phyloP scores from a whole-genome alignment of 2,113 vertebrate genomes.

The Brachyistius frenatus region DNA sequence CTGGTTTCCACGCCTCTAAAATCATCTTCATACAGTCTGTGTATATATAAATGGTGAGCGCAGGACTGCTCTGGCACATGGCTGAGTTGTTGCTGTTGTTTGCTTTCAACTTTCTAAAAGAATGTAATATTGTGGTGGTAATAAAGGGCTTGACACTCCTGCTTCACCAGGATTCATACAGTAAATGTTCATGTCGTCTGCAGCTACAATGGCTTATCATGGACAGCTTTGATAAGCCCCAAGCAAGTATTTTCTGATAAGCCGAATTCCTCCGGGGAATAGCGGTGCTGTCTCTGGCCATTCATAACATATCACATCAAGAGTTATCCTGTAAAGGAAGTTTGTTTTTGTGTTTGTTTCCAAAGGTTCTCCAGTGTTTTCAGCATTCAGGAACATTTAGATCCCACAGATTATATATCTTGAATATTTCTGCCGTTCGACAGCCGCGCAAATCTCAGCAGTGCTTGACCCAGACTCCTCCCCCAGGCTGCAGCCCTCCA shows the following conservation, averaged over 20 bases:
- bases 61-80: background rate
- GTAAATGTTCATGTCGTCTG: conserved; percentile 9
- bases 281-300: background rate
- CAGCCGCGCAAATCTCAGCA: background rate
- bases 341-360: background rate
- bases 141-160: background rate
- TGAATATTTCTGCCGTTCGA: conserved; percentile 7
- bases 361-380: background rate
- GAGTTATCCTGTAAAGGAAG: background rate
- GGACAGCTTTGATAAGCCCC: conserved; percentile 3
- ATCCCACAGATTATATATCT: background rate
- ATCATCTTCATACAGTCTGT: background rate
- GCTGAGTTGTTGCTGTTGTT: background rate
- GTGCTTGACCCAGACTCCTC: conserved; percentile 11
- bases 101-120: background rate
- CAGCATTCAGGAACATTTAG: conserved; percentile 3
- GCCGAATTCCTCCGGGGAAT: background rate
- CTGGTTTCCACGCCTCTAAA: background rate
- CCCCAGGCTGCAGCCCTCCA: conserved; percentile 29
- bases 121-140: background rate
- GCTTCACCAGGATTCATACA: conserved; percentile 4
- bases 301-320: background rate
- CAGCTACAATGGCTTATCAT: conserved; percentile 17
- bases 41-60: background rate
- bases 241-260: conserved; percentile 5